phyloP scores from a whole-genome alignment of 2,113 vertebrate genomes.

The Alectura lathami region DNA sequence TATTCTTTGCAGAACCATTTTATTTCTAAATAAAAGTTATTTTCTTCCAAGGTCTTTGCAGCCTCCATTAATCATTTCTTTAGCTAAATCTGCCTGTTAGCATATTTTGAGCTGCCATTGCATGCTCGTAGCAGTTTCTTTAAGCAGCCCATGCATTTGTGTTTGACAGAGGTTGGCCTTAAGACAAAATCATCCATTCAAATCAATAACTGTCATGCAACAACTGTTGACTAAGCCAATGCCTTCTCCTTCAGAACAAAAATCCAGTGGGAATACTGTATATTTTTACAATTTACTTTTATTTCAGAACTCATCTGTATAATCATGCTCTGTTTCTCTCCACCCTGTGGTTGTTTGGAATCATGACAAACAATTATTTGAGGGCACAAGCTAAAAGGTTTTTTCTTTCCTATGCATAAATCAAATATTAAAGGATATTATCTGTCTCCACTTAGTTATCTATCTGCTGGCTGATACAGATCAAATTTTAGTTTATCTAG shows the following conservation, averaged over 20 bases:
- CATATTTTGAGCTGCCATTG: slow-evolving; percentile 20
- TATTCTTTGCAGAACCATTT: not conserved
- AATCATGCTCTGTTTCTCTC: not conserved
- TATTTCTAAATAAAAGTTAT: slow-evolving; percentile 44
- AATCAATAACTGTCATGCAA: slow-evolving; percentile 63
- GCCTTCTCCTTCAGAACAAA: slow-evolving; percentile 26
- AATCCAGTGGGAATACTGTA: not conserved
- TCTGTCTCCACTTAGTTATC: not conserved
- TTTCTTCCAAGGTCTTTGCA: slow-evolving; percentile 41
- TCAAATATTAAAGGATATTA: not conserved
- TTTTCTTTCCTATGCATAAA: not conserved
- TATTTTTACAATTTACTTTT: slow-evolving; percentile 22
- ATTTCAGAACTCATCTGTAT: not conserved
- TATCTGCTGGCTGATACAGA: not conserved
- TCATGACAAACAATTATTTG: not conserved
- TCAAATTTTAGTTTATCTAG: not conserved
- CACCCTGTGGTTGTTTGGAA: slow-evolving; percentile 11
- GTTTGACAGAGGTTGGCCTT: slow-evolving; percentile 62
- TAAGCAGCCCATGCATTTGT: slow-evolving; percentile 34
- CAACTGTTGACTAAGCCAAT: slow-evolving; percentile 42
- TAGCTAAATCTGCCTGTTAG: slow-evolving; percentile 29
- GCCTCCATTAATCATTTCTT: slow-evolving; percentile 59
- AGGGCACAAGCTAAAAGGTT: not conserved
- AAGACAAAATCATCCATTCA: slow-evolving; percentile 66
- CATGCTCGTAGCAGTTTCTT: slow-evolving; percentile 16